Evolutionary conservation across 1,140 invertebrate species (phyloP).

Genomic region (Bursaphelenchus mucronatus): DNA sequence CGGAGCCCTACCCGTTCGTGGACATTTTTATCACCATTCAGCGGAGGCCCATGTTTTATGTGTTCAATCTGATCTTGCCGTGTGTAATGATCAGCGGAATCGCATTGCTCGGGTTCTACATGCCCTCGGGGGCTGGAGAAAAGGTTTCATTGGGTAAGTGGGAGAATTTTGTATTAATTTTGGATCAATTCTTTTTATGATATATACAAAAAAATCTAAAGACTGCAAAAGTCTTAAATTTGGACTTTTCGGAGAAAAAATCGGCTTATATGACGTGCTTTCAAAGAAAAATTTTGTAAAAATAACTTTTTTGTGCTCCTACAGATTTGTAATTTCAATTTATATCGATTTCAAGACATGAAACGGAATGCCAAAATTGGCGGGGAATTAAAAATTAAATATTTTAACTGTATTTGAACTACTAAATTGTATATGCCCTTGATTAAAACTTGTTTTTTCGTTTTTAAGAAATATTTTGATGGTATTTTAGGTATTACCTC

Average conservation of each 20-base stretch:
- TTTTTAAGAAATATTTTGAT: slow-evolving; percentile 67
- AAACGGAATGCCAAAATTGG: too few species aligned
- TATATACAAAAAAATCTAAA: too few species aligned
- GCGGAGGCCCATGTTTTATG: slow-evolving; percentile 79
- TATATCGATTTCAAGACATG: too few species aligned
- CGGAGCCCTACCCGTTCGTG: slow-evolving; percentile 68
- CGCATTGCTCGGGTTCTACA: slow-evolving; percentile 84
- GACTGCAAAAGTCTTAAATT: too few species aligned
- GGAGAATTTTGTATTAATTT: too few species aligned
- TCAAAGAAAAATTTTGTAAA: too few species aligned
- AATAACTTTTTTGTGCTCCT: too few species aligned
- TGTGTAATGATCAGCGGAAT: slow-evolving; percentile 79
- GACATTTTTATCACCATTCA: slow-evolving; percentile 69
- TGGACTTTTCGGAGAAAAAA: too few species aligned
- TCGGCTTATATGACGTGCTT: too few species aligned
- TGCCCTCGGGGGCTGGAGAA: slow-evolving; percentile 83
- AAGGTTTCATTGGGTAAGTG: slow-evolving; percentile 66
- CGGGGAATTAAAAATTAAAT: neutral
- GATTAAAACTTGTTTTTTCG: slow-evolving; percentile 16
- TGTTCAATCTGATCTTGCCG: slow-evolving; percentile 80
- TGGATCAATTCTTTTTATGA: too few species aligned
- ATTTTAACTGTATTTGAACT: slow-evolving; percentile 11
- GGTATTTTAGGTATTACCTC: slow-evolving; percentile 73
- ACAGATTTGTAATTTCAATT: too few species aligned
- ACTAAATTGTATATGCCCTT: neutral